Conservation (phyloP, 2,797 vertebrate species). For the Gymnopithys bicolor region DNA sequence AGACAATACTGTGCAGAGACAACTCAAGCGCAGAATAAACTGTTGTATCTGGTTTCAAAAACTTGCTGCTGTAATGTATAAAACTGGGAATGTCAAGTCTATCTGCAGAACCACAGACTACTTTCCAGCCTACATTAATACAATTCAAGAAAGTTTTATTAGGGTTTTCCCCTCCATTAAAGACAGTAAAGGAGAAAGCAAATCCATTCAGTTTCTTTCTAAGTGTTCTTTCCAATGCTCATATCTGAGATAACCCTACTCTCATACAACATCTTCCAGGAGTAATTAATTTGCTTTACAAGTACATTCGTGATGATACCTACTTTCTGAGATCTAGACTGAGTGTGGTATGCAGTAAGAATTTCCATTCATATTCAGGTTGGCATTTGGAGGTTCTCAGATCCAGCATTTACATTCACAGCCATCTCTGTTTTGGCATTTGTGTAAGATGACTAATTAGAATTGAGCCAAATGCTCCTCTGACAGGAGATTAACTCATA, state of each 20-base stretch:
- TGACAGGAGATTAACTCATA: neutral
- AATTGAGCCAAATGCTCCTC: neutral
- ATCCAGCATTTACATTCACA: neutral
- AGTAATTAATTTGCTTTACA: constrained; percentile 27
- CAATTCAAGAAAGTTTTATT: neutral
- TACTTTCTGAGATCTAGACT: neutral
- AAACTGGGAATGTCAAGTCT: neutral
- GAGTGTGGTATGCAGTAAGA: neutral
- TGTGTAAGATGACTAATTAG: neutral
- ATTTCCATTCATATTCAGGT: neutral
- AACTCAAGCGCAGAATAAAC: neutral
- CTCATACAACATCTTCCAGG: neutral
- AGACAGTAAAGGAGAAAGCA: constrained; percentile 5
- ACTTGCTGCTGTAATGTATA: neutral
- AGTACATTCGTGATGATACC: neutral
- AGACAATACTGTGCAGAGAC: neutral
- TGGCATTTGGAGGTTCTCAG: constrained; percentile 14
- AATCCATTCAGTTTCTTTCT: neutral
- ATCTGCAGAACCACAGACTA: neutral
- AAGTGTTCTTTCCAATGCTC: neutral
- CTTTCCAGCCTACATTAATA: neutral
- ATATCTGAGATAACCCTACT: neutral
- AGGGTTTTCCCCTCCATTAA: neutral
- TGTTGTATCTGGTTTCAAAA: neutral
- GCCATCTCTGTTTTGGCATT: neutral